These are phyloP conservation scores for human (Homo sapiens) DNA, from an alignment of 2,113 vertebrate species.

Conservation along the genomic window DNA sequence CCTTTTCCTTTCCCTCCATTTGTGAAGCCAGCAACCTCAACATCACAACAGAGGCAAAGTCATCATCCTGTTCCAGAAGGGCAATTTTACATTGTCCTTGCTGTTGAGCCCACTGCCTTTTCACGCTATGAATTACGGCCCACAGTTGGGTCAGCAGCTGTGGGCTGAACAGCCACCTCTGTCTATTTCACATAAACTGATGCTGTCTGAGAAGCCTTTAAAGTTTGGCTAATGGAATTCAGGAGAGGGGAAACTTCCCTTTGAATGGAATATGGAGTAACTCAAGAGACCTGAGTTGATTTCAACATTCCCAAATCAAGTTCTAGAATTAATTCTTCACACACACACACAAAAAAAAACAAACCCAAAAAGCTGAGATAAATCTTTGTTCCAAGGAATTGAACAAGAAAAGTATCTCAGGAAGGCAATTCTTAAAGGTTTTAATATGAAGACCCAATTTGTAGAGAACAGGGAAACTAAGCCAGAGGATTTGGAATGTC, in stretches of 20 bases:
- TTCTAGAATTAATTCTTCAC: slow-evolving; percentile 80
- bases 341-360: slow-evolving; percentile 36
- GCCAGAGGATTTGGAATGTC: slow-evolving; percentile 67
- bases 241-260: slow-evolving; percentile 58
- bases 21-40: background rate
- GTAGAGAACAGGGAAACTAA: slow-evolving; percentile 60
- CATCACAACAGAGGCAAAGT: background rate
- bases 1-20: background rate
- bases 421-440: slow-evolving; percentile 67
- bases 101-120: slow-evolving; percentile 1
- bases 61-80: background rate
- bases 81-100: background rate
- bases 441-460: slow-evolving; percentile 63
- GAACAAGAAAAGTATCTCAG: slow-evolving; percentile 59
- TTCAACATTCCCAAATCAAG: slow-evolving; percentile 80
- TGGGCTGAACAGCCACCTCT: slow-evolving; percentile 62
- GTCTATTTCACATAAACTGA: slow-evolving; percentile 67
- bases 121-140: slow-evolving; percentile 43
- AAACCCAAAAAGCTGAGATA: slow-evolving; percentile 72
- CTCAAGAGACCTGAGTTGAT: slow-evolving; percentile 42
- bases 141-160: slow-evolving; percentile 31
- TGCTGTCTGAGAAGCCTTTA: slow-evolving; percentile 73
- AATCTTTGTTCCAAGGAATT: slow-evolving; percentile 70
- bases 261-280: slow-evolving; percentile 70
- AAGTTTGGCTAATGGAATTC: slow-evolving; percentile 77